Evolutionary conservation across 2,888 invertebrate genomes (phyloP), one percentile per base, ranked within the genome.

Genomic region (Portevinia maculata): DNA sequence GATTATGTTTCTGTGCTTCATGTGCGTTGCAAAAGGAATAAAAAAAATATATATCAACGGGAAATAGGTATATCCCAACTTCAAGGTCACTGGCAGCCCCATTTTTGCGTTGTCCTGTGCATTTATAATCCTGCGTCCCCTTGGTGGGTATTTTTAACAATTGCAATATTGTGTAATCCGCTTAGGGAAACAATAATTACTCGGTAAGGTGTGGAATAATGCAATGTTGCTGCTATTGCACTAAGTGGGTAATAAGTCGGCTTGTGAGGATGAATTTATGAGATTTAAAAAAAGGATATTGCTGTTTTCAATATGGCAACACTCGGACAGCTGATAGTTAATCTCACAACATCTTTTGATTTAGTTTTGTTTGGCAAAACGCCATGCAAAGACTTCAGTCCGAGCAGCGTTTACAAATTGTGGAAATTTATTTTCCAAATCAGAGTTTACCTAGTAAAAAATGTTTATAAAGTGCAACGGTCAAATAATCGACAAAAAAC

Each of bases 51-150:
- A 8, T 13, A 11, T 34, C 24, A 28, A 24, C 60, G 50, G 62
- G 15, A 59, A 57, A 41, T n/a, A n/a, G n/a, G 24, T 3, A 32
- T 1, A 9, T 5, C n/a, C 28, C 17, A 44, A 73, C 62, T 83
- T 62, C 83, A 83, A 83, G 83, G 83, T 83, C 83, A 83, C 17
- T 57, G 17, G 21, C 41, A 30, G 50, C 41, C 44, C 44, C 32
- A 6, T 64, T 64, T 70, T 41, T 11, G 50, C 52, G 30, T 30
- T 76, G 46, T 64, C 37, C 64, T 69, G 50, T 70, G 64, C 52
- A 60, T 64, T 81, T 81, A 53, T 48, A 44, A 52, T 64, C 59
- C 9, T 11, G 17, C 17, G 17, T 53, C 21, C 62, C 69, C 57
- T 39, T 30, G 52, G 39, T 41, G 32, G 37, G 19, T 41, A 19